Conservation (phyloP, 1,140 invertebrate species). For the Cydia amplana region DNA sequence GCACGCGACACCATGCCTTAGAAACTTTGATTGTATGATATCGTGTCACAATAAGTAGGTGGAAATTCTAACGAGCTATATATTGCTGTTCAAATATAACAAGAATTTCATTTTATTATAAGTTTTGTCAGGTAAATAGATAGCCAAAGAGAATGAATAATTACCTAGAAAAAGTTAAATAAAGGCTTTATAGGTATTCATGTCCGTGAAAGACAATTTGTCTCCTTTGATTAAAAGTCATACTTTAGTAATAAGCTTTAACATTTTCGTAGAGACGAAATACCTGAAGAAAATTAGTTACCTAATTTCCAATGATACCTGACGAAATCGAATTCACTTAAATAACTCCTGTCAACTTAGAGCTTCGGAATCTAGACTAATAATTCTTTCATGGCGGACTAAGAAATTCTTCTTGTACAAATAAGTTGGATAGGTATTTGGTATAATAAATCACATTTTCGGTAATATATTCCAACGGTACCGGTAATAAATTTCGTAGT, state of each 20-base stretch:
- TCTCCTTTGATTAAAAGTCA: neutral
- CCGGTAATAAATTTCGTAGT: slow-evolving; percentile 11
- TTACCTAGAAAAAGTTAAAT: neutral
- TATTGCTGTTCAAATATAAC: no score
- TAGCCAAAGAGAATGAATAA: neutral
- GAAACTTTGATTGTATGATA: slow-evolving; percentile 20
- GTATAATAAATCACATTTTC: slow-evolving; percentile 26
- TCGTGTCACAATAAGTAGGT: neutral
- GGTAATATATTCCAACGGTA: neutral
- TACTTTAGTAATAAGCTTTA: neutral
- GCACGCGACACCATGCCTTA: slow-evolving; percentile 17
- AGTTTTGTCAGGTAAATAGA: neutral
- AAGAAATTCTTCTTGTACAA: slow-evolving; percentile 17
- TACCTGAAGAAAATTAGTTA: neutral
- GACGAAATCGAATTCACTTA: neutral
- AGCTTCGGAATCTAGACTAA: slow-evolving; percentile 10
- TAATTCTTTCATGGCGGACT: slow-evolving; percentile 17
- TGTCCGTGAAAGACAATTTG: neutral
- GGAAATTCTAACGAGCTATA: neutral
- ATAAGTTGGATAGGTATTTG: slow-evolving; percentile 14
- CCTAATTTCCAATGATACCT: neutral
- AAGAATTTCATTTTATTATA: no score
- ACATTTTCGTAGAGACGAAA: neutral
- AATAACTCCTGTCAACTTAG: neutral
- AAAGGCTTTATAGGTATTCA: neutral